Evolutionary conservation across 2,113 vertebrate species (phyloP).

Genomic region (Lepisosteus oculatus): DNA sequence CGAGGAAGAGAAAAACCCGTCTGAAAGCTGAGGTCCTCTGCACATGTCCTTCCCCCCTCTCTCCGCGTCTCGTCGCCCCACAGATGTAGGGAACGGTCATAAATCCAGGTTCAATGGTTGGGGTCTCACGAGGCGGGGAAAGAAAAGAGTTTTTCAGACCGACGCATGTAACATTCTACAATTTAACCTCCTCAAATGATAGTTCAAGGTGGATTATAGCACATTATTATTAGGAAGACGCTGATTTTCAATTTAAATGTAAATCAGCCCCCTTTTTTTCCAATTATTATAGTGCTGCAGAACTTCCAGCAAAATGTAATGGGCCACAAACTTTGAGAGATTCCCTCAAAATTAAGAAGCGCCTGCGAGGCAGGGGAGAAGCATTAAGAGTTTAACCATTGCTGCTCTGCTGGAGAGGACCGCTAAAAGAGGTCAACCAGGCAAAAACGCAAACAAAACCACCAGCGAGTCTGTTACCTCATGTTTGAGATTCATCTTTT

Average conservation of each 20-base stretch:
- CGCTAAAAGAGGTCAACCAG: too few relatives aligned
- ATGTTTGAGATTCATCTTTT: too few relatives aligned
- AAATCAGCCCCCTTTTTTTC: conserved; percentile 55
- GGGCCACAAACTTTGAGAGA: conserved; percentile 44
- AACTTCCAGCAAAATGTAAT: conserved; percentile 43
- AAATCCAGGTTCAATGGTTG: conserved; percentile 29
- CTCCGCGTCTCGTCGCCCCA: conserved; percentile 35
- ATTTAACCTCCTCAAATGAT: conserved; percentile 56
- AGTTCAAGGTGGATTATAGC: conserved; percentile 60
- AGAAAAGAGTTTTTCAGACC: conserved; percentile 40
- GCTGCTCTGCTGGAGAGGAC: neutral
- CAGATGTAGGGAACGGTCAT: conserved; percentile 30
- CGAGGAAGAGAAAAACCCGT: neutral
- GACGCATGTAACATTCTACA: conserved; percentile 53
- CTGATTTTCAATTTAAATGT: conserved; percentile 68
- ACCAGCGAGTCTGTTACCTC: too few relatives aligned
- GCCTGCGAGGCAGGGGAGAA: conserved; percentile 19
- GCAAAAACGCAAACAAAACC: too few relatives aligned
- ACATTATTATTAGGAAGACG: conserved; percentile 59
- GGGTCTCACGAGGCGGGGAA: conserved; percentile 36
- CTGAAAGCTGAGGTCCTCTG: conserved; percentile 4
- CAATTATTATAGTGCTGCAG: conserved; percentile 51
- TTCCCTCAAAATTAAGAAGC: conserved; percentile 31
- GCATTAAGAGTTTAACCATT: conserved; percentile 2
- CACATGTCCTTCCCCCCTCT: conserved; percentile 34